These are phyloP conservation scores for Machimus rusticus DNA, from an alignment of 2,888 invertebrate species.

Conservation along the genomic window DNA sequence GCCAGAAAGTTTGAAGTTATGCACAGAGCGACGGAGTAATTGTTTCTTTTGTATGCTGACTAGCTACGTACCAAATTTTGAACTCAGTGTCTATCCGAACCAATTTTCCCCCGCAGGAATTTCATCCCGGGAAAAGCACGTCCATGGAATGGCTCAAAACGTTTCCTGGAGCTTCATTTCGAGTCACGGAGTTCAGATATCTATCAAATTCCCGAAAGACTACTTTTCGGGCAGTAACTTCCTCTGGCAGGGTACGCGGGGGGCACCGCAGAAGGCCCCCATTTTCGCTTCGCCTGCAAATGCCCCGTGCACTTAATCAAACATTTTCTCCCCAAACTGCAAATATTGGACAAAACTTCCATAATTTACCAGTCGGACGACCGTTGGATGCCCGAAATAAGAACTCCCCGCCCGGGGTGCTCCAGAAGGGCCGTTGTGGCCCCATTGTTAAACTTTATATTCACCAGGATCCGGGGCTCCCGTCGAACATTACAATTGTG, in stretches of 20 bases:
- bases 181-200: not conserved
- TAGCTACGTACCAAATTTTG: not conserved
- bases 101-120: not conserved
- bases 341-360: conserved; percentile 9
- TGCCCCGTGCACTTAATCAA: not conserved
- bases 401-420: not conserved
- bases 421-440: not conserved
- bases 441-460: conserved; percentile 14
- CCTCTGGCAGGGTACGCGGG: not conserved
- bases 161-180: not conserved
- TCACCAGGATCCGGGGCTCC: not conserved
- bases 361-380: not conserved
- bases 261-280: not conserved
- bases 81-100: not conserved
- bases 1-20: not conserved
- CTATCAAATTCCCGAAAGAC: not conserved
- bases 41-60: not conserved
- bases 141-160: not conserved
- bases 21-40: not conserved
- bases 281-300: not conserved
- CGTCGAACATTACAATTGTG: not conserved
- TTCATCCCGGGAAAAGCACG: not conserved
- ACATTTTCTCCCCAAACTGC: not conserved
- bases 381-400: not conserved
- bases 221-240: not conserved